Percentiles rank a stretch among this genome's conserved stretches.
These are phyloP conservation scores for Dastarcus helophoroides DNA, from an alignment of 2,888 invertebrate genomes.

Conservation along the genomic window DNA sequence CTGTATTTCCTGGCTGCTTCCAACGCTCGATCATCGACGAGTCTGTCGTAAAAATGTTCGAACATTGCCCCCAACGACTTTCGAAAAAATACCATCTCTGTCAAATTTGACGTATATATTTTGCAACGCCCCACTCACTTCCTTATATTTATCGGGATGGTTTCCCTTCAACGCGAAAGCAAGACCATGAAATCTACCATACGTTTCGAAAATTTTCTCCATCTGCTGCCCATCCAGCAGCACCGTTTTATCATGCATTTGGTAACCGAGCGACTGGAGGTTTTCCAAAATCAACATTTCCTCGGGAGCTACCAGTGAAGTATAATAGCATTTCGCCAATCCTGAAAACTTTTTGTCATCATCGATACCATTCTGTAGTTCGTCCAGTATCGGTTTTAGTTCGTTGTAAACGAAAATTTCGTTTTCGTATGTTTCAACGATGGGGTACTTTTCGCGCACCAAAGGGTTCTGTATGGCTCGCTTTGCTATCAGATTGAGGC, in stretches of 20 bases:
- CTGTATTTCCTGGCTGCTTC: too few relatives aligned
- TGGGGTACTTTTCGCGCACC: slow-evolving; percentile 11
- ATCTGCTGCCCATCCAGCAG: slow-evolving; percentile 17
- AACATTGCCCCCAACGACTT: too few relatives aligned
- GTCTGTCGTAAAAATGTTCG: too few relatives aligned
- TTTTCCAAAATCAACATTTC: slow-evolving; percentile 17
- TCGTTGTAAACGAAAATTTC: slow-evolving; percentile 21
- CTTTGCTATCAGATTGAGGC: slow-evolving; percentile 10
- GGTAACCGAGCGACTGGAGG: slow-evolving; percentile 12
- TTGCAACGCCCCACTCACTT: slow-evolving; percentile 1
- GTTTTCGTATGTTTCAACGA: slow-evolving; percentile 13
- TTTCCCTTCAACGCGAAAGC: slow-evolving; percentile 10
- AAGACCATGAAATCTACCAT: slow-evolving; percentile 11
- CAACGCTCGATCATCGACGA: too few relatives aligned
- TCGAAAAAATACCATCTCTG: slow-evolving; percentile 1
- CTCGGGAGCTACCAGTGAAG: slow-evolving; percentile 2
- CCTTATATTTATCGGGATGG: slow-evolving; percentile 7
- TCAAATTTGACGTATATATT: neutral
- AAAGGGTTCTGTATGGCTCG: slow-evolving; percentile 9
- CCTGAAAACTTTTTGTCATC: slow-evolving; percentile 2
- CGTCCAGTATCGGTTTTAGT: slow-evolving; percentile 15
- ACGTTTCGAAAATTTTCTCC: slow-evolving; percentile 7
- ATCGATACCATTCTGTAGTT: slow-evolving; percentile 16
- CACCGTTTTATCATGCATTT: slow-evolving; percentile 8
- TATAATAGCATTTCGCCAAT: slow-evolving; percentile 3